phyloP scores from a whole-genome alignment of 2,113 vertebrate genomes.

The Phrynocephalus versicolor region DNA sequence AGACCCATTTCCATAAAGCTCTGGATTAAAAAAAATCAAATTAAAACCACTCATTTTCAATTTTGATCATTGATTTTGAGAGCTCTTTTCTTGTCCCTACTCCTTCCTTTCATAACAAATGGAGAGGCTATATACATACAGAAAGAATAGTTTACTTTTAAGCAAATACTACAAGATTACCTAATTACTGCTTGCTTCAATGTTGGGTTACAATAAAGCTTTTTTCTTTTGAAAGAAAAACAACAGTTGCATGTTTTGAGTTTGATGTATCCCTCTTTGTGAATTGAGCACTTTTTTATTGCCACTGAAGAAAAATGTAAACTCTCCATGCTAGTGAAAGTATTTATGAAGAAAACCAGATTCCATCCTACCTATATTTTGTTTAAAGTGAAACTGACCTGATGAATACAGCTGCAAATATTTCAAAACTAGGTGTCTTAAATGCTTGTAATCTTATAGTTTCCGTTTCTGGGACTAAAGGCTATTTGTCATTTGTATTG shows the following conservation, averaged over 20 bases:
- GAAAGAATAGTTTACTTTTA: slow-evolving; percentile 66
- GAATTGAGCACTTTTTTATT: slow-evolving; percentile 70
- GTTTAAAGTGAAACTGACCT: slow-evolving; percentile 48
- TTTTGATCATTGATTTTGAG: slow-evolving; percentile 71
- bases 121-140: slow-evolving; percentile 65
- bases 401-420: slow-evolving; percentile 56
- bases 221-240: slow-evolving; percentile 58
- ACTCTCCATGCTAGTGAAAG: slow-evolving; percentile 47
- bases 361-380: slow-evolving; percentile 57
- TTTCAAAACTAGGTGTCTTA: slow-evolving; percentile 65
- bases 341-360: slow-evolving; percentile 59
- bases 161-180: slow-evolving; percentile 62
- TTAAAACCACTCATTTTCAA: slow-evolving; percentile 70
- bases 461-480: slow-evolving; percentile 57
- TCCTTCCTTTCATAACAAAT: slow-evolving; percentile 61
- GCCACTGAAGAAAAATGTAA: slow-evolving; percentile 70
- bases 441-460: slow-evolving; percentile 61
- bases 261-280: slow-evolving; percentile 77
- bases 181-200: slow-evolving; percentile 76
- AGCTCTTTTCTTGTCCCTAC: neutral
- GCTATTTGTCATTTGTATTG: slow-evolving; percentile 59
- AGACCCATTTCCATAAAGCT: slow-evolving; percentile 62
- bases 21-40: slow-evolving; percentile 62
- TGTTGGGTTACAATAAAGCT: slow-evolving; percentile 79
- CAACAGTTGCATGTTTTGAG: slow-evolving; percentile 83